Conservation (phyloP, 2,113 vertebrate genomes). For the Tachysurus fulvidraco region DNA sequence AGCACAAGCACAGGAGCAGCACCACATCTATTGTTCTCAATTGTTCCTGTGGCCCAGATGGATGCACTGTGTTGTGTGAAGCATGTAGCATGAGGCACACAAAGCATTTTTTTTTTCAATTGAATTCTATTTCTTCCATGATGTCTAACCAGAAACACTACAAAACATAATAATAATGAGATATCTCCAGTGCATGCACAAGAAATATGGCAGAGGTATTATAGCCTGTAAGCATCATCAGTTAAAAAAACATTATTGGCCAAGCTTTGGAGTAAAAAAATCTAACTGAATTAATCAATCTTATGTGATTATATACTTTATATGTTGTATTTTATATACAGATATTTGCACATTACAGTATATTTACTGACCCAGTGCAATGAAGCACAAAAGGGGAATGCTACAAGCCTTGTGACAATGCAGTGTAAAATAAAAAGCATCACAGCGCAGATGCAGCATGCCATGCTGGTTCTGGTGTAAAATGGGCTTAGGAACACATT, state of each 20-base stretch:
- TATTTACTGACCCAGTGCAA: not conserved
- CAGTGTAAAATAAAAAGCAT: not conserved
- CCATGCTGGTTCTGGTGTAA: not conserved
- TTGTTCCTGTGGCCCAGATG: conserved; percentile 6
- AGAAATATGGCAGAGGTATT: not conserved
- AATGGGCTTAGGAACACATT: not conserved
- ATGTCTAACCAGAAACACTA: not conserved
- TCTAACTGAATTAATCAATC: not conserved
- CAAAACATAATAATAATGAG: not conserved
- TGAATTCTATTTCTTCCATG: not conserved
- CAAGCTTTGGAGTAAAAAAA: too few relatives aligned
- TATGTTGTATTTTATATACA: not conserved
- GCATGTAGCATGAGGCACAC: conserved; percentile 1
- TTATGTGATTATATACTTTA: not conserved
- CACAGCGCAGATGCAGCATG: not conserved
- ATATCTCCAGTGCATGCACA: not conserved
- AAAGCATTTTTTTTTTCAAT: not conserved
- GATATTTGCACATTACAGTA: not conserved
- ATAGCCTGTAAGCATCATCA: not conserved
- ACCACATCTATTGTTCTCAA: not conserved
- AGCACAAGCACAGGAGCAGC: conserved; percentile 5
- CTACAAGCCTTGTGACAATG: not conserved
- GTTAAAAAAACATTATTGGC: not conserved
- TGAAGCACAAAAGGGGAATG: not conserved
- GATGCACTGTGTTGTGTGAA: not conserved